Base-by-base conservation (phyloP, 2,797 vertebrate genomes). In the Mormyrus hasselquistii region DNA sequence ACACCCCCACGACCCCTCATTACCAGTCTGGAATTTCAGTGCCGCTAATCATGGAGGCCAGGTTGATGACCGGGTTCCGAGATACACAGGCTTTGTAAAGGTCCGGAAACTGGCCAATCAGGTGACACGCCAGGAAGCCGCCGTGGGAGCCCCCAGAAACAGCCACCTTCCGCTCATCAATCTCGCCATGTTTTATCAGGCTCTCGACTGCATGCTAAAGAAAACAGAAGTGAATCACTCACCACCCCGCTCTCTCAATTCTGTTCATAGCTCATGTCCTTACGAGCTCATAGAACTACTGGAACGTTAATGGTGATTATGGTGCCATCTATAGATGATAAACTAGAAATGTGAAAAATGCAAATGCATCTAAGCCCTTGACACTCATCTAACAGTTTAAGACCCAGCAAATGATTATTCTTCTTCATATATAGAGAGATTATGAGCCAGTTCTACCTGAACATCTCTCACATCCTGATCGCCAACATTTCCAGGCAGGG, bases 1-100 rank as follows among this genome's bases (percentile, higher is more conserved):
- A 10, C 65, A 38, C 65, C 29, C 65, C 29, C 29, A 29, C 2
- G 5, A 38, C 25, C 88, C 53, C 86, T 82, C 82, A 79, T 92
- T 94, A 99, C 98, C 99, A 99, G 94, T 99, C 99, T 0, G 98
- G 98, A 88, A 99, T 98, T 93, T 99, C 99, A 0, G 98, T 99
- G 93, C 95, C 93, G 90, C 96, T 92, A 41, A 97, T 91, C 98
- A 99, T 98, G 49, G 98, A 97, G 53, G 97, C 96, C 0, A 99
- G 92, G 93, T 99, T 99, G 93, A 93, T 95, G 91, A 99, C 99
- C 0, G 98, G 98, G 93, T 99, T 99, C 87, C 97, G 96, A 22
- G 94, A 94, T 88, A 98, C 96, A 0, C 98, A 98, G 79, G 97
- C 97, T 0, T 93, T 96, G 92, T 99, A 99, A 92, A 96, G 97